phyloP scores from a whole-genome alignment of 2,888 invertebrate genomes.

The Geotrupes spiniger region DNA sequence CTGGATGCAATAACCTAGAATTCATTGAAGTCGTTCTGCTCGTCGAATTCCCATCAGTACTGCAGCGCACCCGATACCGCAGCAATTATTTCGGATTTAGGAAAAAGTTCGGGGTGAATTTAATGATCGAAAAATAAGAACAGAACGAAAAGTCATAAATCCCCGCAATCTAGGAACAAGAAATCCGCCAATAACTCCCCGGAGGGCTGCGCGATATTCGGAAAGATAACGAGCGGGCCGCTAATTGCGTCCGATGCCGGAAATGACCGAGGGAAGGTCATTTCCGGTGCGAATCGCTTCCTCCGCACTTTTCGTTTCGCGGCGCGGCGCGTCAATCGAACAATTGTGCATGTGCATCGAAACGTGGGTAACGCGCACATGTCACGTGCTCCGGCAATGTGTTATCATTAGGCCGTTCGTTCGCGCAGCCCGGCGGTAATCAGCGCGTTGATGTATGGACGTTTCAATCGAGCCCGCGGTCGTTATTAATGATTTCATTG shows the following conservation, averaged over 20 bases:
- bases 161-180: constrained; percentile 1
- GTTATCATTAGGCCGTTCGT: constrained; percentile 17
- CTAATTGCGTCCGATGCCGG: constrained; percentile 1
- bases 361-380: constrained; percentile 26
- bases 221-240: constrained; percentile 1
- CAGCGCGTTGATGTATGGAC: constrained; percentile 7
- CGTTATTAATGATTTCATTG: constrained; percentile 21
- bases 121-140: constrained; percentile 18
- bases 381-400: constrained; percentile 11
- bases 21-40: too few species aligned
- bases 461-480: constrained; percentile 4
- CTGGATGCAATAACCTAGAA: too few species aligned
- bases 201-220: not conserved
- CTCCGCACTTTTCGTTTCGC: not conserved
- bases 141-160: constrained; percentile 1
- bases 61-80: not conserved
- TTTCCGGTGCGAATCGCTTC: not conserved
- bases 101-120: constrained; percentile 10
- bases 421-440: constrained; percentile 5
- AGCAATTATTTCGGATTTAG: constrained; percentile 14
- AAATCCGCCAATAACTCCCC: not conserved
- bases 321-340: constrained; percentile 11
- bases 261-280: constrained; percentile 6
- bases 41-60: too few species aligned
- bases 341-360: constrained; percentile 27